phyloP scores from a whole-genome alignment of 2,113 vertebrate species.

The Antechinus stuartii region DNA sequence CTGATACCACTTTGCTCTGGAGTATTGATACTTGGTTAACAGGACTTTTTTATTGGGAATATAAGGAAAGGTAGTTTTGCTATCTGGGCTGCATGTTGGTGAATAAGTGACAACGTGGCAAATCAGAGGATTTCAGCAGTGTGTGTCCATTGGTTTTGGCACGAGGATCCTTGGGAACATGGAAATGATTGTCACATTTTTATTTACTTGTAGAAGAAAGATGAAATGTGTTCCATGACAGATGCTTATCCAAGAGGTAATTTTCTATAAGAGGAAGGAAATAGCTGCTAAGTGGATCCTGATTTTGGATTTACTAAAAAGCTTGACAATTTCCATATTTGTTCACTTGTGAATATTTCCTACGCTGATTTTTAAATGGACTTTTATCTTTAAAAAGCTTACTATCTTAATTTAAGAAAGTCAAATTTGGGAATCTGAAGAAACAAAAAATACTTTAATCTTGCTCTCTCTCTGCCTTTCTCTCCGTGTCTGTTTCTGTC shows the following conservation, averaged over 20 bases:
- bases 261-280: constrained; percentile 49
- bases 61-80: neutral
- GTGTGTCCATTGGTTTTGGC: neutral
- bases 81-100: neutral
- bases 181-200: constrained; percentile 63
- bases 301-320: constrained; percentile 52
- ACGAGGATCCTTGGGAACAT: constrained; percentile 28
- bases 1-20: constrained; percentile 39
- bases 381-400: constrained; percentile 46
- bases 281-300: constrained; percentile 48
- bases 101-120: neutral
- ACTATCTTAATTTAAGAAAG: constrained; percentile 39
- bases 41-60: constrained; percentile 42
- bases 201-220: constrained; percentile 57
- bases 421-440: constrained; percentile 44
- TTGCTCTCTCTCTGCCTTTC: neutral
- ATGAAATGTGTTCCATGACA: constrained; percentile 49
- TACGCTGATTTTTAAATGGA: constrained; percentile 50
- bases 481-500: neutral
- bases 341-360: constrained; percentile 61
- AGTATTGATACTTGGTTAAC: constrained; percentile 40
- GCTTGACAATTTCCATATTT: constrained; percentile 57
- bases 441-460: constrained; percentile 32
- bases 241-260: constrained; percentile 25
- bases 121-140: neutral